A percentile compares a stretch with the other conserved stretches of the same genome.
Evolutionary conservation across 2,888 invertebrate genomes (phyloP).

Genomic region (Philaethria dido): DNA sequence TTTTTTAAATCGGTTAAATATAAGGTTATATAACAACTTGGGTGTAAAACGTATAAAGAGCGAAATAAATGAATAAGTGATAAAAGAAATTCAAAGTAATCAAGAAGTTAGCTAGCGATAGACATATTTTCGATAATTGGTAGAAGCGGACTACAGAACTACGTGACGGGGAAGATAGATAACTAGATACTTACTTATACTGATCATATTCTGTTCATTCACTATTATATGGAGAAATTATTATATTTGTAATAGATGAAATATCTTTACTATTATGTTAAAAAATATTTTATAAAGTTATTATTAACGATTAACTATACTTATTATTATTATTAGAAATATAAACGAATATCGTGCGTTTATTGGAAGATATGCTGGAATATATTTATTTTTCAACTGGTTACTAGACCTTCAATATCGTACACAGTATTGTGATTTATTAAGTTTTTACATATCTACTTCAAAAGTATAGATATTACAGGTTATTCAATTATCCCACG

Average conservation of each 20-base stretch:
- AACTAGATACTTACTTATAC: conserved; percentile 19
- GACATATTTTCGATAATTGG: conserved; percentile 27
- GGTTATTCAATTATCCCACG: conserved; percentile 8
- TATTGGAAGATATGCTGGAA: too few species aligned
- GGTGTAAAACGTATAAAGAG: not conserved
- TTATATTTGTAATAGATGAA: not conserved
- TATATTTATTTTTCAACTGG: not conserved
- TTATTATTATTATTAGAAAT: too few species aligned
- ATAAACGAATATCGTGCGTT: too few species aligned
- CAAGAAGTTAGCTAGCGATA: conserved; percentile 18
- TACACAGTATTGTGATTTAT: not conserved
- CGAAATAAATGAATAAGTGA: conserved; percentile 1
- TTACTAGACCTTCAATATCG: not conserved
- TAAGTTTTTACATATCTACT: not conserved
- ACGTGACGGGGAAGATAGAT: conserved; percentile 16
- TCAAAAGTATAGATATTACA: not conserved
- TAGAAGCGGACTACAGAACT: conserved; percentile 5
- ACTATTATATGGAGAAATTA: not conserved
- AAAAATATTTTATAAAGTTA: too few species aligned
- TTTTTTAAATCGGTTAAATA: too few species aligned
- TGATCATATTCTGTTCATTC: conserved; percentile 2
- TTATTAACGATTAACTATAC: too few species aligned
- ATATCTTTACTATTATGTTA: not conserved
- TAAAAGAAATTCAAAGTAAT: conserved; percentile 16
- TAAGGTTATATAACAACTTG: too few species aligned